Evolutionary conservation across 2,797 vertebrate species (phyloP).

Genomic region (Spea hammondii): DNA sequence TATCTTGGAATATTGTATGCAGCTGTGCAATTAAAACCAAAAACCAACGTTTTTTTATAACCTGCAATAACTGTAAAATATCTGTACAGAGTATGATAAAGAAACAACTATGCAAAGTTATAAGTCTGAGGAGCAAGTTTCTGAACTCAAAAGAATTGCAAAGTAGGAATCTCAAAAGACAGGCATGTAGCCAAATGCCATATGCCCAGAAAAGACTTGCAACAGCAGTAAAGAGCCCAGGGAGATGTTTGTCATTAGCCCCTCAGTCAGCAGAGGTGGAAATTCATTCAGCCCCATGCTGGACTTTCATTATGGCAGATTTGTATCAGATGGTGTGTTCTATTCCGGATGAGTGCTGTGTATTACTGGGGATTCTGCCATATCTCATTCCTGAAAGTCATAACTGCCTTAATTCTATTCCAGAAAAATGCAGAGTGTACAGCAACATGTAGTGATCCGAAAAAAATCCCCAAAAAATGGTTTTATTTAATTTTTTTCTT

Average conservation of each 20-base stretch:
- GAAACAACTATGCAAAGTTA: slow-evolving; percentile 1
- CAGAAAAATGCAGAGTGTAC: slow-evolving; percentile 80
- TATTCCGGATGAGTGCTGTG: slow-evolving; percentile 77
- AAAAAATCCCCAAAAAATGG: slow-evolving; percentile 32
- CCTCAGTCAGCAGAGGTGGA: slow-evolving; percentile 89
- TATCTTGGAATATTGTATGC: background rate
- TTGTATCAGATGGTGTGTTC: slow-evolving; percentile 92
- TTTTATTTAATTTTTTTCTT: too few species aligned
- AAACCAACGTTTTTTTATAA: background rate
- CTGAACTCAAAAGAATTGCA: background rate
- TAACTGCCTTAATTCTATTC: slow-evolving; percentile 63
- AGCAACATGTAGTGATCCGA: slow-evolving; percentile 28
- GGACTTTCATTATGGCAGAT: slow-evolving; percentile 99
- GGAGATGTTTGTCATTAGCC: slow-evolving; percentile 95
- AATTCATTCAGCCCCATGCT: slow-evolving; percentile 99
- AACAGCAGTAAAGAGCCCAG: slow-evolving; percentile 81
- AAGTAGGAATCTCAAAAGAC: slow-evolving; percentile 60
- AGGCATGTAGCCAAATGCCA: slow-evolving; percentile 85
- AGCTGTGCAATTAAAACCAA: background rate
- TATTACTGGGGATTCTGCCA: slow-evolving; percentile 69
- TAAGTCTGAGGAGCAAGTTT: slow-evolving; percentile 35
- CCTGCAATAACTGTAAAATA: background rate
- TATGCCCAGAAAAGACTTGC: slow-evolving; percentile 88
- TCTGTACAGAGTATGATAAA: background rate
- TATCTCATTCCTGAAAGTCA: slow-evolving; percentile 71